phyloP scores from a whole-genome alignment of 30 jellyfish, hydroid and myxozoan genomes.

The Aurelia coerulea region DNA sequence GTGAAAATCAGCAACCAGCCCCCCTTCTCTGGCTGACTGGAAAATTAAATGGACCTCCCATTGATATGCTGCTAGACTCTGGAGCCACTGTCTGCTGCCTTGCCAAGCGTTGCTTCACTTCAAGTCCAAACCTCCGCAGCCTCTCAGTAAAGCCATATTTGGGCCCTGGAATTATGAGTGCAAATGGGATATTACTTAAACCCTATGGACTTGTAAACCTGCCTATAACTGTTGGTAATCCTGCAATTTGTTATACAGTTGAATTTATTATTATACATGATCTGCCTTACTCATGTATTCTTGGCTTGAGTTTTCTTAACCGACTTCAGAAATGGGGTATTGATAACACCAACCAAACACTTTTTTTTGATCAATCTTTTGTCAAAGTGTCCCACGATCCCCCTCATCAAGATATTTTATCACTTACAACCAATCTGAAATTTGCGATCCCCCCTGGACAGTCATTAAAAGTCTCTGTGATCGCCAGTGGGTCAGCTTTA shows the following conservation, averaged over 20 bases:
- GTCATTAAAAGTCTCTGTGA: background rate
- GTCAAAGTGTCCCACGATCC: slow-evolving; percentile 27
- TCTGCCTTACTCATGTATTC: slow-evolving; percentile 53
- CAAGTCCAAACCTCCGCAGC: slow-evolving; percentile 31
- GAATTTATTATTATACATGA: slow-evolving; percentile 30
- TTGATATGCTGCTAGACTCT: slow-evolving; percentile 41
- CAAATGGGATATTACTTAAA: slow-evolving; percentile 39
- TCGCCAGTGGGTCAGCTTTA: too few species aligned
- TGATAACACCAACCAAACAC: slow-evolving; percentile 41
- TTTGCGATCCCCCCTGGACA: slow-evolving; percentile 22
- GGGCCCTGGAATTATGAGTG: slow-evolving; percentile 47
- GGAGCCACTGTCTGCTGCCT: slow-evolving; percentile 50
- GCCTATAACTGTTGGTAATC: slow-evolving; percentile 41
- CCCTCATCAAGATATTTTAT: background rate
- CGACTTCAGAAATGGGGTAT: slow-evolving; percentile 37
- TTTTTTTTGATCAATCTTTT: slow-evolving; percentile 15
- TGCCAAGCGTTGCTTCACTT: slow-evolving; percentile 38
- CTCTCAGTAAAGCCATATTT: slow-evolving; percentile 17
- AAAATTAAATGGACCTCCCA: slow-evolving; percentile 21
- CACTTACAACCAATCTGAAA: background rate
- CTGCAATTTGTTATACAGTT: slow-evolving; percentile 10
- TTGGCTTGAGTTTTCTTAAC: slow-evolving; percentile 55
- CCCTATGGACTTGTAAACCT: slow-evolving; percentile 26
- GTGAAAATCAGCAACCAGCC: background rate
- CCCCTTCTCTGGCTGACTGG: slow-evolving; percentile 54